Base-by-base conservation (phyloP, 2,888 invertebrate species). In the Drosophila trichaetosa region DNA sequence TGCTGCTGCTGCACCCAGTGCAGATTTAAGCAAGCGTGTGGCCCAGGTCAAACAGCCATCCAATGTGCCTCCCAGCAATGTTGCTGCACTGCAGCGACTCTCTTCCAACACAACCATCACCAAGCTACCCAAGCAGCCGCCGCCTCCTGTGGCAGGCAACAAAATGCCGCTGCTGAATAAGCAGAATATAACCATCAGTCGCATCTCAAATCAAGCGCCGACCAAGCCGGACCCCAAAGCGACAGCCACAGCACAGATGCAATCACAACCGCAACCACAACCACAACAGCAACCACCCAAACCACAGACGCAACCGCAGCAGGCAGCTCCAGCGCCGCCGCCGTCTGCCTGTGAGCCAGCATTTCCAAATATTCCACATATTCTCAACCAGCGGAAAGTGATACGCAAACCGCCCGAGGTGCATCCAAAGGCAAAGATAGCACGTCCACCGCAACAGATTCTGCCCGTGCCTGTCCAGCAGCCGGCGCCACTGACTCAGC, bases 101-200 rank as follows among this genome's bases (percentile, higher is more conserved):
- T 88, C 91, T 27, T 88, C 86, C 33, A 90, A 80, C 24, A 82
- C 90, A 36, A 91, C 87, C 16, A 90, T 87, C 21, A 91, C 88
- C 2, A 83, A 87, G 56, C 42, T 90, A 38, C 63, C 69, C 29
- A 79, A 70, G 33, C 80, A 66, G 67, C 79, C 61, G 42, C 52
- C 68, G 31, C 61, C 33, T 31, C 21, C 57, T 2, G 42, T 24
- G 18, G 4, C 72, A 8, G 40, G 52, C 69, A 65, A 68, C 7
- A 87, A 89, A 69, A 49, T 91, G 53, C 92, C 92, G 0, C 62
- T 91, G 49, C 61, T 92, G 8, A 92, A 91, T 62, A 92, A 92
- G 36, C 92, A 92, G 67, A 92, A 92, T 78, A 90, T 92, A 21
- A 92, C 92, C 16, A 92, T 92, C 24, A 92, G 92, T 80, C 89